Percentiles rank a stretch among this genome's conserved stretches.
Conservation (phyloP, 2,888 invertebrate genomes). For the Andrena fulva region DNA sequence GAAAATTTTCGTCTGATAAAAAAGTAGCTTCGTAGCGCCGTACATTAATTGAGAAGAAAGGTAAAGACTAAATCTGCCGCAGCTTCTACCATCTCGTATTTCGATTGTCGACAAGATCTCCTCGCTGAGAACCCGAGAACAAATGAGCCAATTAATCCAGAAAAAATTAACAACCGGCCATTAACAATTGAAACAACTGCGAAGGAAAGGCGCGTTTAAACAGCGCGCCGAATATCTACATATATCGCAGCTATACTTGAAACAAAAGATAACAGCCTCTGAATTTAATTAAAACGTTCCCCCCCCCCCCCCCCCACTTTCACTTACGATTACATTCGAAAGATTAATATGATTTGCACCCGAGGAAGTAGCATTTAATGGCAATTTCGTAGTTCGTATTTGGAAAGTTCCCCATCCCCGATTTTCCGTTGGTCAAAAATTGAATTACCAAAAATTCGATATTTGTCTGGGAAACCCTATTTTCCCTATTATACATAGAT, state of each 20-base stretch:
- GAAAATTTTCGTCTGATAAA: conserved; percentile 53
- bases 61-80: conserved; percentile 59
- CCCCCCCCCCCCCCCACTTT: background rate
- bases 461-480: no score
- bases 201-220: background rate
- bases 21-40: conserved; percentile 60
- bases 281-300: background rate
- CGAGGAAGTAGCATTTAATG: no score
- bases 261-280: background rate
- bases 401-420: no score
- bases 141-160: background rate
- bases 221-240: background rate
- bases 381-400: no score
- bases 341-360: no score
- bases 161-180: background rate
- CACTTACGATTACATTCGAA: no score
- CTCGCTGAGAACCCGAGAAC: conserved; percentile 31
- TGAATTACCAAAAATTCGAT: no score
- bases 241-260: background rate
- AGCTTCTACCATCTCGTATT: background rate
- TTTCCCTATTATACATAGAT: background rate
- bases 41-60: conserved; percentile 65
- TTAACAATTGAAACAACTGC: background rate
- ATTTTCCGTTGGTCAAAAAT: no score
- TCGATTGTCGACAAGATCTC: conserved; percentile 35